Evolutionary conservation across 2,888 invertebrate species (phyloP), one percentile per base, ranked within the genome.

Genomic region (Drosophila maculinotata): DNA sequence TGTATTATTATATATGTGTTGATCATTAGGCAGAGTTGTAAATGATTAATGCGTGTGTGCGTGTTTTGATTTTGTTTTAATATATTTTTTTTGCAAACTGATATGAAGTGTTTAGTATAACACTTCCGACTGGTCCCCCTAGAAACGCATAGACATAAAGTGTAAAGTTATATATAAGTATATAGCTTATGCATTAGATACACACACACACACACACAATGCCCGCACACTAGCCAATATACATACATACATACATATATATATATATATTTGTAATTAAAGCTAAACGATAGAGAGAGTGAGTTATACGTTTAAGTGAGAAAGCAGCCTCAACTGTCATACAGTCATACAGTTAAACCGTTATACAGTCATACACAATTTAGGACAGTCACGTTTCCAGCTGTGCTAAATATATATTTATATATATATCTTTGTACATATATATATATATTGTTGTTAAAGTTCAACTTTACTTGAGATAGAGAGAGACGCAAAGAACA

Each of bases 61-160:
- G 36, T 36, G 47, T 30, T 41, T 25, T 59, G 44, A 5, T 23
- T 33, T 33, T 47, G n/a, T 30, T 31, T 28, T 28, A 15, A 28
- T 7, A 17, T 45, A 39, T 42, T 30, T 51, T 28, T 33, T 33
- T 30, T 30, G 23, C 10, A 14, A 54, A 54, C 44, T 62, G 48
- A 49, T 60, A 38, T 67, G 25, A 67, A 71, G 71, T 71, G 71
- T 72, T 48, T 59, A 45, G 36, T 52, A 53, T 6, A 53, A 72
- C 69, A 69, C 69, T 72, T 74, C 49, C 44, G 73, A 74, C 73
- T 74, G 73, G 54, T 70, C 60, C 54, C 60, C 54, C 62, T 67
- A 63, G 56, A 39, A 62, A 63, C 49, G 44, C 44, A 45, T 7
- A 31, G 14, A 35, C 3, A 35, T 36, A 36, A 10, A 36, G n/a